Evolutionary conservation across 2,797 vertebrate species (phyloP), one percentile per base, ranked within the genome.

Genomic region (Ceryle rudis): DNA sequence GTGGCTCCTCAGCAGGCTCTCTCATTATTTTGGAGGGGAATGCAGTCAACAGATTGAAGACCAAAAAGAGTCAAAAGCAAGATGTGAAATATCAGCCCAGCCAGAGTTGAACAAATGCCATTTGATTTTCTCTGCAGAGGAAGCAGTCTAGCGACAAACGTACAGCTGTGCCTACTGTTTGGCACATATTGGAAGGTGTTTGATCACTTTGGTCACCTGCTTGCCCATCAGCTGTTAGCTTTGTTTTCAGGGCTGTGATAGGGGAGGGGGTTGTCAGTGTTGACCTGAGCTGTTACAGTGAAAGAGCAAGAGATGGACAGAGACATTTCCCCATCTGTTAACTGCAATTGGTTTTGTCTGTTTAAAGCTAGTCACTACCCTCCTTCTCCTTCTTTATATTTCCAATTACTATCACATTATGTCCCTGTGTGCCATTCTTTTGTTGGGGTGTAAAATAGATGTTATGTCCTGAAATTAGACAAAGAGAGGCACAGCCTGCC

Each of bases 21-120:
- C 71, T 95, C 86, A 86, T 95, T 93, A 94, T 73, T 94, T 82
- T 64, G 69, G 74, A 93, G 54, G 37, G n/a, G 91, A 96, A 97
- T 14, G 10, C 46, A 94, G 54, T 67, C 64, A 89, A 82, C 52
- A 94, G 72, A 92, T 26, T 88, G 78, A 89, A 93, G 71, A 95
- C 72, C 28, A 93, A 89, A 92, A 71, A 42, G 62, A 91, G 47
- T 49, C 1, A 1, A 89, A 96, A 91, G 44, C 5, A 26, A 95
- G 73, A 90, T 64, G n/a, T 17, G 12, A 89, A 89, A 51, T 78
- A 90, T 22, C 73, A 91, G n/a, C 84, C 61, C 71, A 91, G 88
- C 31, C 19, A 39, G 94, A 95, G 31, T 10, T 58, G 93, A 97
- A 91, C 51, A 94, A 95, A 86, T 16, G 83, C 67, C 88, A 73